A percentile compares a stretch with the other conserved stretches of the same genome.
Evolutionary conservation across 2,113 vertebrate species (phyloP).

Genomic region (Microcebus griseorufus): DNA sequence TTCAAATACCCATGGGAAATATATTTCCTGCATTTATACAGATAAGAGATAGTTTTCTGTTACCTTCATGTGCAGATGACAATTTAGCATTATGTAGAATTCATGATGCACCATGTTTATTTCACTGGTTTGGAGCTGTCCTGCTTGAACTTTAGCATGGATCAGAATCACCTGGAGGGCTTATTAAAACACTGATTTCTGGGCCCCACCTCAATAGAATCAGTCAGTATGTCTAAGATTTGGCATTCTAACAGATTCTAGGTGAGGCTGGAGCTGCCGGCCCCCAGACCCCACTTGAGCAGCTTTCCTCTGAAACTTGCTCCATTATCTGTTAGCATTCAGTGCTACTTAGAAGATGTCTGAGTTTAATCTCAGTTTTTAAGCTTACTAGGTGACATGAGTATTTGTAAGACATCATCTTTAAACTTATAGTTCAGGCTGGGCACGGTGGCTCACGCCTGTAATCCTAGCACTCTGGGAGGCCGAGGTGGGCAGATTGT

Average conservation of each 20-base stretch:
- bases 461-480: no score
- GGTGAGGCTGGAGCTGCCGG: neutral
- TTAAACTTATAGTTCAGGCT: neutral
- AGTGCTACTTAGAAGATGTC: neutral
- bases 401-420: neutral
- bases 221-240: neutral
- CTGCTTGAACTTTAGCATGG: neutral
- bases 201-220: neutral
- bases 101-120: neutral
- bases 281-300: neutral
- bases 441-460: no score
- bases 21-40: neutral
- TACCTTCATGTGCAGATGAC: neutral
- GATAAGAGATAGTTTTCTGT: neutral
- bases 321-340: neutral
- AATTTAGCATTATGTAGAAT: neutral
- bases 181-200: neutral
- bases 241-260: neutral
- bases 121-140: neutral
- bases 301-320: neutral
- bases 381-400: neutral
- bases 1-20: neutral
- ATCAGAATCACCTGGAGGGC: neutral
- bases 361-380: neutral
- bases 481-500: no score